Evolutionary conservation across 2,888 invertebrate species (phyloP).

Genomic region (Oscheius sp.): DNA sequence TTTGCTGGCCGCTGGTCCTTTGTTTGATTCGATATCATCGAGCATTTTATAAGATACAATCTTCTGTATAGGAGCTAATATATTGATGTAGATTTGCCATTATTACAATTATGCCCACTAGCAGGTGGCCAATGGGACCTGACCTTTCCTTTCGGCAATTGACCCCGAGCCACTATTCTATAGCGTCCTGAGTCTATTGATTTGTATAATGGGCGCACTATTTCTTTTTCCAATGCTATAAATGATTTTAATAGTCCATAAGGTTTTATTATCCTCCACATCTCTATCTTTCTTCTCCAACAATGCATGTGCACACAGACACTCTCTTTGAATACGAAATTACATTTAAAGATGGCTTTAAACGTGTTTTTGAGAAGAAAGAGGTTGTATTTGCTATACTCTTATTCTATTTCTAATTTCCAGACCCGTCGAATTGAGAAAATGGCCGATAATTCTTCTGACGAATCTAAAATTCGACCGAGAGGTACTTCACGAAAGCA

Average conservation of each 20-base stretch:
- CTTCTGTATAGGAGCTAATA: too few relatives aligned
- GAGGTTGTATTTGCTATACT: not conserved
- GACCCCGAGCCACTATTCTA: too few relatives aligned
- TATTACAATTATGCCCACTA: too few relatives aligned
- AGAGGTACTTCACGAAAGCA: not conserved
- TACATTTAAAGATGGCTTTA: not conserved
- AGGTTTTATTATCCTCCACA: not conserved
- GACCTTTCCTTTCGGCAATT: too few relatives aligned
- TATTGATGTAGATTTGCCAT: too few relatives aligned
- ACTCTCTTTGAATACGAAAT: not conserved
- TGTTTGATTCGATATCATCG: too few relatives aligned
- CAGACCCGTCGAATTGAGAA: constrained; percentile 1
- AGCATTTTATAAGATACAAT: too few relatives aligned
- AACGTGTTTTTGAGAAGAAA: not conserved
- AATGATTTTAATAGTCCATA: not conserved
- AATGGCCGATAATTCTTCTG: not conserved
- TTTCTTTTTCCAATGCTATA: not conserved
- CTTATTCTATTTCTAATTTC: not conserved
- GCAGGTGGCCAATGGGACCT: too few relatives aligned
- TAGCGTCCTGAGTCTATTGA: too few relatives aligned
- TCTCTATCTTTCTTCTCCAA: not conserved
- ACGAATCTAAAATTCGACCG: not conserved
- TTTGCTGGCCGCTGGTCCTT: too few relatives aligned
- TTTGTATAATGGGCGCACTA: not conserved
- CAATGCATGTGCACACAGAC: not conserved